These are phyloP conservation scores for Oxyteleia sp. DNA, from an alignment of 2,888 invertebrate species.

Conservation along the genomic window DNA sequence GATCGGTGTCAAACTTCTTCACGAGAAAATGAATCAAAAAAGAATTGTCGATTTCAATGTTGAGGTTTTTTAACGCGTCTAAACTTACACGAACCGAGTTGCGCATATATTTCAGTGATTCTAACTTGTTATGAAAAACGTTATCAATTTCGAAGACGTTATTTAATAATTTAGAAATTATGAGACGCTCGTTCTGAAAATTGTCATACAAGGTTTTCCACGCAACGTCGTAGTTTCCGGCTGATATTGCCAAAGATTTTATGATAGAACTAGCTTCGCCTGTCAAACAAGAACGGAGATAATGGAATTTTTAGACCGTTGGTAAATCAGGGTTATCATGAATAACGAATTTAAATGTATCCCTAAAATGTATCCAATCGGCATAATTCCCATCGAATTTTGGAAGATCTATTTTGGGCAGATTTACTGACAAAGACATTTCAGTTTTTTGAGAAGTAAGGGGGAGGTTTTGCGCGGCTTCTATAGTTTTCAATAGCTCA, in stretches of 20 bases:
- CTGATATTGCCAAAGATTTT: slow-evolving; percentile 13
- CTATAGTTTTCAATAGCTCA: too few species aligned
- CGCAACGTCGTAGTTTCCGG: not conserved
- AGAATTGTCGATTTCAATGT: slow-evolving; percentile 4
- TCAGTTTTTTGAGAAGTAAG: too few species aligned
- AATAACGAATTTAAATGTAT: too few species aligned
- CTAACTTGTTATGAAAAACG: slow-evolving; percentile 1
- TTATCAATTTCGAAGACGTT: not conserved
- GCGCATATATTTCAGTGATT: not conserved
- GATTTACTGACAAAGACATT: too few species aligned
- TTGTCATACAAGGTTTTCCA: not conserved
- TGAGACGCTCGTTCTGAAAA: slow-evolving; percentile 13
- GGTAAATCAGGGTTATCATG: not conserved
- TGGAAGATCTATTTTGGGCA: too few species aligned
- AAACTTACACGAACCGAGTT: not conserved
- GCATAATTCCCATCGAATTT: too few species aligned
- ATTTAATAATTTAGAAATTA: not conserved
- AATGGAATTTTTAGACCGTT: slow-evolving; percentile 27
- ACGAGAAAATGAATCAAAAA: slow-evolving; percentile 2
- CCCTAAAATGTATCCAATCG: too few species aligned
- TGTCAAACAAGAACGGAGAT: not conserved
- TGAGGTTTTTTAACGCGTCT: slow-evolving; percentile 2
- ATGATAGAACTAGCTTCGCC: slow-evolving; percentile 23
- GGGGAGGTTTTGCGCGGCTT: too few species aligned
- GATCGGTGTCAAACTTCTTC: not conserved